Percentiles rank a stretch among this genome's conserved stretches.
Evolutionary conservation across 1,140 invertebrate species (phyloP).

Genomic region (Orius insidiosus): DNA sequence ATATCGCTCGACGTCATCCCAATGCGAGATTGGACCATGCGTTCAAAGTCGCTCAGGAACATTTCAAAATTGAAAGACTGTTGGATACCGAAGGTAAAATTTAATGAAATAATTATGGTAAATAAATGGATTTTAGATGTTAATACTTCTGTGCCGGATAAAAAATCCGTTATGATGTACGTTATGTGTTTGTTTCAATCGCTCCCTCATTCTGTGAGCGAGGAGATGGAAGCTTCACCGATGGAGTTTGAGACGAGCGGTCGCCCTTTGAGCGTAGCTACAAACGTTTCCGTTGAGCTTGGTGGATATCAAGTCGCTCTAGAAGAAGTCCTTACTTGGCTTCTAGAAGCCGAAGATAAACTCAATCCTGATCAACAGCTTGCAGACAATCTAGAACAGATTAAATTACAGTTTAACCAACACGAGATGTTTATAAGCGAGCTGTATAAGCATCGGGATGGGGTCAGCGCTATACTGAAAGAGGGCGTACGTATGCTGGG

Average conservation of each 20-base stretch:
- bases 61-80: conserved; percentile 61
- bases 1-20: conserved; percentile 45
- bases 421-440: conserved; percentile 77
- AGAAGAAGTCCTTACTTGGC: conserved; percentile 74
- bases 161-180: conserved; percentile 92
- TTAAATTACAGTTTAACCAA: conserved; percentile 69
- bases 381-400: conserved; percentile 37
- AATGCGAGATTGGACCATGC: conserved; percentile 63
- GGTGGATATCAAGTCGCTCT: conserved; percentile 66
- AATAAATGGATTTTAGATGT: conserved; percentile 62
- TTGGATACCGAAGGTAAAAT: conserved; percentile 68
- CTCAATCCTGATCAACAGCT: conserved; percentile 41
- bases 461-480: conserved; percentile 65
- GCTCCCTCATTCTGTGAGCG: conserved; percentile 38
- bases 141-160: conserved; percentile 73
- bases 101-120: conserved; percentile 7
- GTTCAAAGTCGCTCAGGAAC: conserved; percentile 58
- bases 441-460: conserved; percentile 64
- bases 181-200: conserved; percentile 86
- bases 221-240: background rate
- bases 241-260: background rate
- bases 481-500: conserved; percentile 64
- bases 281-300: conserved; percentile 55
- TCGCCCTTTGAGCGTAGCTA: conserved; percentile 43
- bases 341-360: conserved; percentile 73